These are phyloP conservation scores for Acanthosepion esculentum DNA, from an alignment of 2,888 invertebrate genomes.

Conservation along the genomic window DNA sequence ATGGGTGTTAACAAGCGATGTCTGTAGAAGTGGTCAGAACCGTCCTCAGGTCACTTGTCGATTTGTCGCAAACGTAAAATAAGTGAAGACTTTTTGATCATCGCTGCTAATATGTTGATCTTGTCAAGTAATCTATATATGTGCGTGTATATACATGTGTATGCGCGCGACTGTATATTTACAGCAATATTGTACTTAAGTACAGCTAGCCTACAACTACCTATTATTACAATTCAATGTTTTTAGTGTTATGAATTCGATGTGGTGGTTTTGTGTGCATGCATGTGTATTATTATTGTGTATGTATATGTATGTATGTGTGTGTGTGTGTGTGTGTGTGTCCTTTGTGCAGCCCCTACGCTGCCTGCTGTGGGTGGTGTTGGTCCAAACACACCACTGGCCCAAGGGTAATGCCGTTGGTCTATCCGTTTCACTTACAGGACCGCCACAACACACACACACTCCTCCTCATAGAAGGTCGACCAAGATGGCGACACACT, in stretches of 20 bases:
- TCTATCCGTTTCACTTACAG: constrained; percentile 6
- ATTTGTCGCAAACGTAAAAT: not conserved
- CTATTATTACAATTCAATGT: not conserved
- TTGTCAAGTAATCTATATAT: not conserved
- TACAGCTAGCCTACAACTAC: not conserved
- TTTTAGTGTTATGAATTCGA: not conserved
- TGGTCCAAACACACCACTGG: constrained; percentile 44
- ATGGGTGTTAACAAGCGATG: not conserved
- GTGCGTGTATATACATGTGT: not conserved
- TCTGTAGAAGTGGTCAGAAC: not conserved
- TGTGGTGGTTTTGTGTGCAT: constrained; percentile 8
- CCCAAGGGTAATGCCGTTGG: constrained; percentile 43
- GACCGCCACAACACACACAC: constrained; percentile 33
- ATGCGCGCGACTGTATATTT: not conserved
- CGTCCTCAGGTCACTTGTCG: not conserved
- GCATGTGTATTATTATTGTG: too few relatives aligned
- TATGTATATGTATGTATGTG: not conserved
- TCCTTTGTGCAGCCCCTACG: not conserved
- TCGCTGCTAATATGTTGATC: constrained; percentile 11
- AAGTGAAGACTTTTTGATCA: not conserved
- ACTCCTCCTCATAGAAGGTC: not conserved
- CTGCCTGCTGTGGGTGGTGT: constrained; percentile 38
- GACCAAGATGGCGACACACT: constrained; percentile 44
- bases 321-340: not conserved
- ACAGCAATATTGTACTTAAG: not conserved